Evolutionary conservation across 2,113 vertebrate species (phyloP), one percentile per base, ranked within the genome.

Genomic region (Tylochromis polylepis): DNA sequence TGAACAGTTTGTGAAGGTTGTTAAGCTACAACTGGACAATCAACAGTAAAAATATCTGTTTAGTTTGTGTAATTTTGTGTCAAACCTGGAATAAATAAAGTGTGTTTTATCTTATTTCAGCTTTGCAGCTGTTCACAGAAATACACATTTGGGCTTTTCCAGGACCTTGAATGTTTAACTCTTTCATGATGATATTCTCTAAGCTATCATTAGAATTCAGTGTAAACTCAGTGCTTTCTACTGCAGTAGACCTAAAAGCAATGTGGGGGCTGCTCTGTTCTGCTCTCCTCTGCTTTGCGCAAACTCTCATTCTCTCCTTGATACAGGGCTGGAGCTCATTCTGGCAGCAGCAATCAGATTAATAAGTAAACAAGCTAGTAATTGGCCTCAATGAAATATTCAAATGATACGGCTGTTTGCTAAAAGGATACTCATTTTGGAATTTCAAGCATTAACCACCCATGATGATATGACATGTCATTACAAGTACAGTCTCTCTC

Each of bases 301-400:
- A 83, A 84, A 81, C 83, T 87, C 86, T 67, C 24, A 22, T 88
- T 89, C 89, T 82, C 46, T 79, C 58, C 70, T n/a, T 82, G 79
- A 83, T 87, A 51, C 81, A 79, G 80, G 82, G 78, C 86, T 81
- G 41, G 60, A 87, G 88, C 85, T 92, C 81, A 77, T 79, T 90
- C 89, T 91, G 84, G 84, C 85, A 82, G 90, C 86, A 56, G 86
- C 89, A 86, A 92, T 90, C 85, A 89, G 85, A 94, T 94, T 91
- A 92, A 92, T 92, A 94, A 93, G 79, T 92, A 92, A 95, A 93
- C 92, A 94, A 93, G 90, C 82, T 49, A 29, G 84, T 94, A 93
- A 95, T 93, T 94, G 84, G 90, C 88, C 78, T 75, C 75, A 91
- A 91, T 95, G 82, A 94, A 94, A 95, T 93, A 93, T 95, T 95